Percentiles rank a stretch among this genome's conserved stretches.
These are phyloP conservation scores for Lacerta agilis DNA, from an alignment of 2,797 vertebrate species.

Conservation along the genomic window DNA sequence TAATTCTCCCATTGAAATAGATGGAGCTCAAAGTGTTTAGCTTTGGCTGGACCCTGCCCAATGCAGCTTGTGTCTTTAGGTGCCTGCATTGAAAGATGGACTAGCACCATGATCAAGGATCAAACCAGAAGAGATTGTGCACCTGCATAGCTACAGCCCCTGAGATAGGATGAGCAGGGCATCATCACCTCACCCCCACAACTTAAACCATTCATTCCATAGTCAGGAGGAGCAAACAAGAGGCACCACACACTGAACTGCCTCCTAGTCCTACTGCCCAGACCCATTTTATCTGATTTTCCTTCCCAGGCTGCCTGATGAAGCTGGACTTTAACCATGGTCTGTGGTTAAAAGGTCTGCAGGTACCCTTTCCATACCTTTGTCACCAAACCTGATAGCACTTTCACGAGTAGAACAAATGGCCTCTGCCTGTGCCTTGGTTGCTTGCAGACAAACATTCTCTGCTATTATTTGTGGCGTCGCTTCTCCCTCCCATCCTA, in stretches of 20 bases:
- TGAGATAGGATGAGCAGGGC: background rate
- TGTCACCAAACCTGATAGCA: too few relatives aligned
- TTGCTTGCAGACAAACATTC: background rate
- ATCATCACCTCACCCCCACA: background rate
- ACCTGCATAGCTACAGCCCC: too few relatives aligned
- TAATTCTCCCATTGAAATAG: background rate
- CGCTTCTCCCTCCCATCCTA: background rate
- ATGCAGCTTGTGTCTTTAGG: rapidly evolving
- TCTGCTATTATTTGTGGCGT: background rate
- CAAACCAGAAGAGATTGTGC: too few relatives aligned
- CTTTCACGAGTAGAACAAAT: background rate
- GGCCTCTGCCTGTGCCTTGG: background rate
- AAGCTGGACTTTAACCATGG: background rate
- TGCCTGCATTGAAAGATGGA: background rate
- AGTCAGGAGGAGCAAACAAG: background rate
- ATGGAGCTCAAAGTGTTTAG: background rate
- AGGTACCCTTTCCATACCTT: background rate
- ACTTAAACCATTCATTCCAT: background rate
- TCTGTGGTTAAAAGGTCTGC: background rate
- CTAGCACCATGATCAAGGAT: too few relatives aligned
- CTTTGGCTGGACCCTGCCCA: background rate
- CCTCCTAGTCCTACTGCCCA: too few relatives aligned
- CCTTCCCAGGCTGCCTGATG: too few relatives aligned
- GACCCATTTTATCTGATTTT: background rate
- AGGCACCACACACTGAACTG: too few relatives aligned